Evolutionary conservation across 2,888 invertebrate species (phyloP).

Genomic region (Sturmia bella): DNA sequence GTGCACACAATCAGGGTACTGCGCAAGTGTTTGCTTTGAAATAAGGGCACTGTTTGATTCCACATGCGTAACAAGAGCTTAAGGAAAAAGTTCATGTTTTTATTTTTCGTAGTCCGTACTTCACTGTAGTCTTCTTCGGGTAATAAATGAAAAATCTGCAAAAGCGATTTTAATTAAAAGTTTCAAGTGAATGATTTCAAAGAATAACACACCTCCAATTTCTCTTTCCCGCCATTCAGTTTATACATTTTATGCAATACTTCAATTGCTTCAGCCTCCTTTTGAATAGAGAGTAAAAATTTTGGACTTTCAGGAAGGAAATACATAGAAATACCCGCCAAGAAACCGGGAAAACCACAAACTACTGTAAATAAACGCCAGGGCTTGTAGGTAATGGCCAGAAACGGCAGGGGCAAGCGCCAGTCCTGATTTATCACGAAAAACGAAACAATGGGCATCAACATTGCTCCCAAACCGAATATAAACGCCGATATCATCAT

Average conservation of each 20-base stretch:
- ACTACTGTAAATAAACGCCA: slow-evolving; percentile 79
- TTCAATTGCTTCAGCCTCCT: slow-evolving; percentile 74
- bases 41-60: slow-evolving; percentile 78
- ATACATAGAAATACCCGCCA: slow-evolving; percentile 74
- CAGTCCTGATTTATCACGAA: slow-evolving; percentile 77
- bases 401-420: slow-evolving; percentile 73
- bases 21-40: slow-evolving; percentile 74
- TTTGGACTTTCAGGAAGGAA: slow-evolving; percentile 79
- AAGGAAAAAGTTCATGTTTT: slow-evolving; percentile 69
- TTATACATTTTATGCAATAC: slow-evolving; percentile 75
- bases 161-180: slow-evolving; percentile 59
- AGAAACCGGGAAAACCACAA: slow-evolving; percentile 76
- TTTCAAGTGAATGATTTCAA: too few species aligned
- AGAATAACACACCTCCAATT: slow-evolving; percentile 70
- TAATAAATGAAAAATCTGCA: slow-evolving; percentile 72
- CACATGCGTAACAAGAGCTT: slow-evolving; percentile 76
- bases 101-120: slow-evolving; percentile 42
- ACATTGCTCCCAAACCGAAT: slow-evolving; percentile 77
- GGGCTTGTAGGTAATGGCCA: slow-evolving; percentile 76
- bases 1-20: slow-evolving; percentile 76
- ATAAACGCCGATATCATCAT: slow-evolving; percentile 78
- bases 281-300: slow-evolving; percentile 75
- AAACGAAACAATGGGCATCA: slow-evolving; percentile 77
- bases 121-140: slow-evolving; percentile 70
- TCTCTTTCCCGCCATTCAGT: slow-evolving; percentile 73